Conservation (phyloP, 2,797 vertebrate genomes). For the Spondyliosoma cantharus region DNA sequence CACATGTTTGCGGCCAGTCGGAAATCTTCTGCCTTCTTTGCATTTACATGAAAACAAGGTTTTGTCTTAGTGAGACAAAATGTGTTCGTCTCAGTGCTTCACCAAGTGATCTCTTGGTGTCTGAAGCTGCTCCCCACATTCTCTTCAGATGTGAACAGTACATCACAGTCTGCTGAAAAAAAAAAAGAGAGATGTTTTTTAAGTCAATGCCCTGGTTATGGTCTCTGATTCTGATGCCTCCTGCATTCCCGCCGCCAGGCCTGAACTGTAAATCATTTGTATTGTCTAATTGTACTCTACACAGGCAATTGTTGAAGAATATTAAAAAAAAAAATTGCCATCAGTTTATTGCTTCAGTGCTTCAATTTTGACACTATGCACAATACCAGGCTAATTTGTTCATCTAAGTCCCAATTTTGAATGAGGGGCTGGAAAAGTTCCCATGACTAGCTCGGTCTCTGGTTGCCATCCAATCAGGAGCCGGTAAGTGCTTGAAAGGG, state of each 20-base stretch:
- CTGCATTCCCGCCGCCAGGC: slow-evolving; percentile 63
- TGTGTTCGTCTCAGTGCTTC: not conserved
- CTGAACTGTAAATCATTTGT: slow-evolving; percentile 29
- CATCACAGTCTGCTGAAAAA: not conserved
- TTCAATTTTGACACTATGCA: slow-evolving; percentile 21
- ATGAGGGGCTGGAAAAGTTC: slow-evolving; percentile 44
- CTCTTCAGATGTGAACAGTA: slow-evolving; percentile 1
- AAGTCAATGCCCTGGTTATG: not conserved
- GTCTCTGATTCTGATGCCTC: slow-evolving; percentile 28
- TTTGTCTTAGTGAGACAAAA: not conserved
- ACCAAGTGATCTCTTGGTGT: not conserved
- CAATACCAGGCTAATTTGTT: slow-evolving; percentile 44
- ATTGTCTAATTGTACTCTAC: slow-evolving; percentile 28
- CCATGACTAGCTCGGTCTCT: slow-evolving; percentile 41
- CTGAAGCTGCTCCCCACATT: not conserved
- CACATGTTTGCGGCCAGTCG: too few relatives aligned
- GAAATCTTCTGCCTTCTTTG: not conserved
- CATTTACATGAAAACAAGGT: not conserved
- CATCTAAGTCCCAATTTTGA: slow-evolving; percentile 6
- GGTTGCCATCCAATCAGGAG: slow-evolving; percentile 78
- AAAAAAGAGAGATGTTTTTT: not conserved
- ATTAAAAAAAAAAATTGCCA: slow-evolving; percentile 60
- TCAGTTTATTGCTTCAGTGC: not conserved
- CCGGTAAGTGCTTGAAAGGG: slow-evolving; percentile 60
- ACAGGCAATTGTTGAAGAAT: slow-evolving; percentile 42